These are phyloP conservation scores for Phymatocera aterrima DNA, from an alignment of 2,888 invertebrate genomes.

Conservation along the genomic window DNA sequence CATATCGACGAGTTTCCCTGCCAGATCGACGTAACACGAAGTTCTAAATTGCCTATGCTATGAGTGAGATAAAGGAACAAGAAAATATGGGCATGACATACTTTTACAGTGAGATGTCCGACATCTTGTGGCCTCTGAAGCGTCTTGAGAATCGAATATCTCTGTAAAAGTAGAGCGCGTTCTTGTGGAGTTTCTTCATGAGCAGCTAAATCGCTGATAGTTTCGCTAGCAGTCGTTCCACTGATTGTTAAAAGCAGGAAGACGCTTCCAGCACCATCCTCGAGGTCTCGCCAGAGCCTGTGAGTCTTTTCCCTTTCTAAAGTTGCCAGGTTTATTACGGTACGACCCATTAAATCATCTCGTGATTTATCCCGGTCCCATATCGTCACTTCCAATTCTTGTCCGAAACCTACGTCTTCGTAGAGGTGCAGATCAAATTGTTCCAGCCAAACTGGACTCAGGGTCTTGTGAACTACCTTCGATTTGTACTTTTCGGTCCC, in stretches of 20 bases:
- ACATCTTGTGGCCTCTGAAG: constrained; percentile 89
- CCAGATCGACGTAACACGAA: not conserved
- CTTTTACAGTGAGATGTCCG: constrained; percentile 96
- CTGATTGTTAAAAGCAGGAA: constrained; percentile 95
- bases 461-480: constrained; percentile 89
- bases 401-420: constrained; percentile 88
- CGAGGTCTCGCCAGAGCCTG: constrained; percentile 90
- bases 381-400: constrained; percentile 92
- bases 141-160: constrained; percentile 74
- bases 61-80: not conserved
- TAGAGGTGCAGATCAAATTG: constrained; percentile 98
- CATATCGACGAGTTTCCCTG: not conserved
- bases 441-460: constrained; percentile 95
- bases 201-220: constrained; percentile 92
- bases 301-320: constrained; percentile 95
- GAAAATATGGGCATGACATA: constrained; percentile 69
- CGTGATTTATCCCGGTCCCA: constrained; percentile 92
- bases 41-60: not conserved
- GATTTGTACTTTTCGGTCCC: constrained; percentile 99
- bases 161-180: constrained; percentile 72
- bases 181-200: constrained; percentile 89
- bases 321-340: constrained; percentile 87
- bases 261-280: constrained; percentile 91
- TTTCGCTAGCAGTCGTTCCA: constrained; percentile 94
- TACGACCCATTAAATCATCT: constrained; percentile 92